These are phyloP conservation scores for Alloscopus bannaensis DNA, from an alignment of 2,888 invertebrate genomes.

Conservation along the genomic window DNA sequence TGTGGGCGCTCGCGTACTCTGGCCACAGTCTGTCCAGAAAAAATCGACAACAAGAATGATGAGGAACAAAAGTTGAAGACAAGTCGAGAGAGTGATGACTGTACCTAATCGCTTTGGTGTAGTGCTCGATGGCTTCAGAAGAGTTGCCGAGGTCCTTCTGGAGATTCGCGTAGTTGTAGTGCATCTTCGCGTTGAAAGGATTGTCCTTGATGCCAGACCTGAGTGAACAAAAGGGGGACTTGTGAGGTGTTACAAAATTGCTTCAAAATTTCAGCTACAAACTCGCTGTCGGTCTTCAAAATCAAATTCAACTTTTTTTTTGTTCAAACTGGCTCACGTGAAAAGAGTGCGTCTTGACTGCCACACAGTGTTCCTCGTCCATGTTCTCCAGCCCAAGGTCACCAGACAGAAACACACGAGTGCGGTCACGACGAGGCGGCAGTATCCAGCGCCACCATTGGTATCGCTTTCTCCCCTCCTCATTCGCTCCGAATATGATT, in stretches of 20 bases:
- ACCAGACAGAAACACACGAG: constrained; percentile 68
- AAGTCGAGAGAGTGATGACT: neutral
- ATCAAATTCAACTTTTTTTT: too few relatives aligned
- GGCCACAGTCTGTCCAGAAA: constrained; percentile 85
- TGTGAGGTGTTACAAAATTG: too few relatives aligned
- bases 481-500: neutral
- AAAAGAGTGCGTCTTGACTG: constrained; percentile 83
- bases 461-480: constrained; percentile 22
- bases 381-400: constrained; percentile 76
- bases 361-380: constrained; percentile 87
- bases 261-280: too few relatives aligned
- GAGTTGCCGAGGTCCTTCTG: constrained; percentile 85
- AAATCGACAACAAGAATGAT: too few relatives aligned
- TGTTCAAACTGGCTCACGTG: constrained; percentile 66
- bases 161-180: constrained; percentile 93
- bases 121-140: constrained; percentile 85
- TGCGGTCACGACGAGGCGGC: constrained; percentile 50
- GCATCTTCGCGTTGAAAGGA: constrained; percentile 92
- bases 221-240: constrained; percentile 68
- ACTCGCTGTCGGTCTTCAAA: too few relatives aligned
- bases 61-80: too few relatives aligned
- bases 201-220: constrained; percentile 87
- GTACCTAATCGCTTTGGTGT: constrained; percentile 87
- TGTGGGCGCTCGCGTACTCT: constrained; percentile 89
- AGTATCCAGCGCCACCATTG: constrained; percentile 18